A percentile compares a stretch with the other conserved stretches of the same genome.
phyloP scores from a whole-genome alignment of 2,113 vertebrate species.

The Ptyas mucosa region DNA sequence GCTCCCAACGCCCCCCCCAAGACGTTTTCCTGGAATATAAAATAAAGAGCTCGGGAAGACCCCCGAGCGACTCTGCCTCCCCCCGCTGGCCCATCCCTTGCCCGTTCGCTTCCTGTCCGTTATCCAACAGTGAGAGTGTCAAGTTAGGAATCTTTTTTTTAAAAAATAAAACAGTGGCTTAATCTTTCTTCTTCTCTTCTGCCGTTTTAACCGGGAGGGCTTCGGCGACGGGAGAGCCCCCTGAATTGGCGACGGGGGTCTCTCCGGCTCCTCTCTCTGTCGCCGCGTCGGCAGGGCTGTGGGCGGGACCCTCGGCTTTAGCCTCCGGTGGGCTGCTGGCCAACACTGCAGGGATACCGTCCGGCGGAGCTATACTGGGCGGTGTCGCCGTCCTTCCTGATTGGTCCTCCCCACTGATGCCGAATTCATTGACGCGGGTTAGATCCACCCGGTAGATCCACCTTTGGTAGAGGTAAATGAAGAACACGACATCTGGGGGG shows the following conservation, averaged over 20 bases:
- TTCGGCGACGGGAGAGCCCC: conserved; percentile 18
- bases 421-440: conserved; percentile 87
- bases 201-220: conserved; percentile 76
- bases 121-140: conserved; percentile 11
- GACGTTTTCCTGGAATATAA: conserved; percentile 17
- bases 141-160: not conserved
- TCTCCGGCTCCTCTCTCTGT: conserved; percentile 16
- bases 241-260: not conserved
- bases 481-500: conserved; percentile 86
- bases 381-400: conserved; percentile 6
- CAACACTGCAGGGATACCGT: not conserved
- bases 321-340: not conserved
- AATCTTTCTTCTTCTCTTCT: conserved; percentile 90
- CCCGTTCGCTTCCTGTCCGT: conserved; percentile 7
- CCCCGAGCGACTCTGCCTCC: not conserved
- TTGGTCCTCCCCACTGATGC: conserved; percentile 79
- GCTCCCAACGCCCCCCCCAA: rapidly evolving
- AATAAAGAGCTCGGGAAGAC: conserved; percentile 19
- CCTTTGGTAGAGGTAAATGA: conserved; percentile 93
- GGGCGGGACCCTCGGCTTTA: not conserved
- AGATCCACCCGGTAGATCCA: conserved; percentile 93
- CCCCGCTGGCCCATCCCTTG: not conserved
- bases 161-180: conserved; percentile 50
- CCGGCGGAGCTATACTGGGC: conserved; percentile 14
- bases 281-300: not conserved